Conservation (phyloP, 2,113 vertebrate genomes). For the Psilopogon haemacephalus region DNA sequence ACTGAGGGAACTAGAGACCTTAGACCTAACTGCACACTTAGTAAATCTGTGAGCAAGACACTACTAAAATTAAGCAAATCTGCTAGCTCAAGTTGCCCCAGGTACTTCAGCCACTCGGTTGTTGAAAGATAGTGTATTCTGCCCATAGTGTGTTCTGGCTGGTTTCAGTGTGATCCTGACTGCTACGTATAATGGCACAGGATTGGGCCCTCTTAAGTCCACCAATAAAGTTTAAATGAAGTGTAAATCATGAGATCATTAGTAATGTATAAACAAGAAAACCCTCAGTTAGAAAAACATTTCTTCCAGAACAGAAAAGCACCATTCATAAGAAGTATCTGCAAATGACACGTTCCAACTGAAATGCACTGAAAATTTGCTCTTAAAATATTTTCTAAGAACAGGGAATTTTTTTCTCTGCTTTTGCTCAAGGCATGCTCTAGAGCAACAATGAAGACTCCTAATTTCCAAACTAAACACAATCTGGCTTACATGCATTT, state of each 20-base stretch:
- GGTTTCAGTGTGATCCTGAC: not conserved
- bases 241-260: no score
- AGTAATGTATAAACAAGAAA: not conserved
- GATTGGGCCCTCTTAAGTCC: not conserved
- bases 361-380: not conserved
- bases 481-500: not conserved
- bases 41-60: not conserved
- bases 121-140: not conserved
- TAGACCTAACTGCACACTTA: not conserved
- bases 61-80: not conserved
- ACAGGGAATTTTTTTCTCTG: accelerated
- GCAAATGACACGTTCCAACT: not conserved
- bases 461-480: not conserved
- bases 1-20: not conserved
- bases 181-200: not conserved
- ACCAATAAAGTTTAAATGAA: no score
- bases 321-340: not conserved
- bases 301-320: not conserved
- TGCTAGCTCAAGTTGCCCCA: not conserved
- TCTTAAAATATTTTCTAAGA: not conserved
- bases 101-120: not conserved
- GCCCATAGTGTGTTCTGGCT: not conserved
- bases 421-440: not conserved
- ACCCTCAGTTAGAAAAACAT: not conserved
- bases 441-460: not conserved